phyloP scores from a whole-genome alignment of 2,113 vertebrate genomes.

The Stigmatopora nigra region DNA sequence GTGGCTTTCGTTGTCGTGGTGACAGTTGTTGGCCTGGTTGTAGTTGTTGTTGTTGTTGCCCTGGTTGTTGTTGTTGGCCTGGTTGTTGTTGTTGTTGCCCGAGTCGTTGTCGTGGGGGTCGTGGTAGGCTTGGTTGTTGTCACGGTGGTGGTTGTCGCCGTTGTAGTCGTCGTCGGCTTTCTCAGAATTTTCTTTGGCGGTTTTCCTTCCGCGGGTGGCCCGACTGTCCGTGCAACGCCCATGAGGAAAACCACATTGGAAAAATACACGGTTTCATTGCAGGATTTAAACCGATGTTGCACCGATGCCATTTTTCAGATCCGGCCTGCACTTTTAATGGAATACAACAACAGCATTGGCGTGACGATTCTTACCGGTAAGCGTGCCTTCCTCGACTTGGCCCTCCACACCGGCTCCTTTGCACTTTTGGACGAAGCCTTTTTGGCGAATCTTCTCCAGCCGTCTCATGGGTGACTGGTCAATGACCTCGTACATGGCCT shows the following conservation, averaged over 20 bases:
- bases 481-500: slow-evolving; percentile 93
- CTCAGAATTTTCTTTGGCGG: slow-evolving; percentile 60
- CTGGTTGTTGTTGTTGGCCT: slow-evolving; percentile 51
- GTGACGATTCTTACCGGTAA: slow-evolving; percentile 38
- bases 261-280: not conserved
- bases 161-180: slow-evolving; percentile 43
- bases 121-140: slow-evolving; percentile 36
- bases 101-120: slow-evolving; percentile 43
- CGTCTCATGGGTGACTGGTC: slow-evolving; percentile 86
- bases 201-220: slow-evolving; percentile 47
- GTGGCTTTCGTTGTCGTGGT: slow-evolving; percentile 47
- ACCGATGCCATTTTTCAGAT: too few species aligned
- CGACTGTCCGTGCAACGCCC: slow-evolving; percentile 19
- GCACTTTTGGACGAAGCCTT: slow-evolving; percentile 91
- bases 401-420: slow-evolving; percentile 89
- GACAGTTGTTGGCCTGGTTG: slow-evolving; percentile 45
- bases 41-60: slow-evolving; percentile 49
- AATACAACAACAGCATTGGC: too few species aligned
- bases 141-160: slow-evolving; percentile 12
- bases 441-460: slow-evolving; percentile 89
- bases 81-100: slow-evolving; percentile 49
- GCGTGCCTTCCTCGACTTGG: slow-evolving; percentile 74
- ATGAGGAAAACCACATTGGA: not conserved
- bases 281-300: not conserved
- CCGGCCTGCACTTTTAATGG: too few species aligned